Evolutionary conservation across 2,113 vertebrate genomes (phyloP).

Genomic region (Oryzias melastigma): DNA sequence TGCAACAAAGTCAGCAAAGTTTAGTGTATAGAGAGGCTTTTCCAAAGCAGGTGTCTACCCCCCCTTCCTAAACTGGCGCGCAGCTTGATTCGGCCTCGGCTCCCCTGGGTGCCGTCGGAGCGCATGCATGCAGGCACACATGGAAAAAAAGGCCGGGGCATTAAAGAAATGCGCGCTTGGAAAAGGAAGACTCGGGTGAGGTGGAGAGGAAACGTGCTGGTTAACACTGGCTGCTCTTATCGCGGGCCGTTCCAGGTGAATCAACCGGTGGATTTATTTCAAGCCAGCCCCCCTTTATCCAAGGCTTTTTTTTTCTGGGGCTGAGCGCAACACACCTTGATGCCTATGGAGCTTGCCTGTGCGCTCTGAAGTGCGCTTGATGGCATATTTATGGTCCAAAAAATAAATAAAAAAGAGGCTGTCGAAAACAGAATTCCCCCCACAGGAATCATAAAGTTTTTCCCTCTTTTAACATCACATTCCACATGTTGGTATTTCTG

Average conservation of each 20-base stretch:
- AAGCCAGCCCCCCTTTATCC: conserved; percentile 59
- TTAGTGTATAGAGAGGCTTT: conserved; percentile 67
- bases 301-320: conserved; percentile 23
- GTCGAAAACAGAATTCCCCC: conserved; percentile 55
- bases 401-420: conserved; percentile 31
- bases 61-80: conserved; percentile 49
- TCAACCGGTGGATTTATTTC: conserved; percentile 77
- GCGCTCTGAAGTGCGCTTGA: conserved; percentile 48
- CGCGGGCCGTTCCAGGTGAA: conserved; percentile 86
- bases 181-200: conserved; percentile 94
- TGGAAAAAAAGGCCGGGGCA: conserved; percentile 86
- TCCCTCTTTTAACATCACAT: conserved; percentile 3
- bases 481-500: background rate
- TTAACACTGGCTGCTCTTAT: conserved; percentile 95
- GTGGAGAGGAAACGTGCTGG: conserved; percentile 91
- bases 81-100: conserved; percentile 65
- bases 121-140: conserved; percentile 83
- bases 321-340: conserved; percentile 73
- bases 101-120: conserved; percentile 80
- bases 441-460: conserved; percentile 47
- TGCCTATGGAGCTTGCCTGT: conserved; percentile 64
- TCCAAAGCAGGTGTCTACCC: conserved; percentile 82
- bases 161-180: conserved; percentile 91
- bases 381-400: conserved; percentile 61
- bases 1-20: conserved; percentile 71